A percentile compares a stretch with the other conserved stretches of the same genome.
These are phyloP conservation scores for Clistopyga incitator DNA, from an alignment of 2,888 invertebrate species.

Conservation along the genomic window DNA sequence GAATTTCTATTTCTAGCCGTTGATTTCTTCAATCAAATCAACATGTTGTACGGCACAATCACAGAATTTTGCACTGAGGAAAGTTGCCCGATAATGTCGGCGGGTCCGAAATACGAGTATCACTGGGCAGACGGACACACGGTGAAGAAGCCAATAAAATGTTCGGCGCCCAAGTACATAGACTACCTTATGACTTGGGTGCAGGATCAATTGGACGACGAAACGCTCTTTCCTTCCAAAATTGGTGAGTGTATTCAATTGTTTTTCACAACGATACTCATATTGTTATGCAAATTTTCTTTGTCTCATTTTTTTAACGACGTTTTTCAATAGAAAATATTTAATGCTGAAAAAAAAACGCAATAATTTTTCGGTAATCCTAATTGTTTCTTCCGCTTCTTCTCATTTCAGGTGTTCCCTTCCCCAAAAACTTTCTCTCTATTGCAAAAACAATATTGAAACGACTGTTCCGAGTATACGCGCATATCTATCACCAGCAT, in stretches of 20 bases:
- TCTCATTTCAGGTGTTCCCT: constrained; percentile 92
- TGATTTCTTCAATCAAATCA: constrained; percentile 99
- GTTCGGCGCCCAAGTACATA: constrained; percentile 99
- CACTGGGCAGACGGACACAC: constrained; percentile 99
- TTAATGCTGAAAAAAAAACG: too few species aligned
- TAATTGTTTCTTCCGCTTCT: constrained; percentile 20
- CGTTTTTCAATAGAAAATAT: too few species aligned
- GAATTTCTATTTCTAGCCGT: constrained; percentile 89
- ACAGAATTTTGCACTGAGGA: constrained; percentile 99
- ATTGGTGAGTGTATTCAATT: constrained; percentile 87
- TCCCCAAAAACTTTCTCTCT: constrained; percentile 98
- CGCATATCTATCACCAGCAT: constrained; percentile 99
- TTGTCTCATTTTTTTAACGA: too few species aligned
- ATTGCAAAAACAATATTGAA: constrained; percentile 99
- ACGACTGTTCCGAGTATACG: constrained; percentile 98
- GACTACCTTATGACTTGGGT: constrained; percentile 99
- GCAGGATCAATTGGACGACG: constrained; percentile 99
- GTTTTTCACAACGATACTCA: not conserved
- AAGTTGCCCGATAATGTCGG: constrained; percentile 99
- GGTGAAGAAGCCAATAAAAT: constrained; percentile 99
- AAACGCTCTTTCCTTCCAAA: constrained; percentile 98
- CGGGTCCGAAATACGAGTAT: constrained; percentile 99
- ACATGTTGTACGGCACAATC: constrained; percentile 99
- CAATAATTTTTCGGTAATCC: not conserved
- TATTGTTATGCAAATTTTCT: not conserved